Conservation (phyloP, 2,797 vertebrate species). For the Gephyroberyx darwinii region DNA sequence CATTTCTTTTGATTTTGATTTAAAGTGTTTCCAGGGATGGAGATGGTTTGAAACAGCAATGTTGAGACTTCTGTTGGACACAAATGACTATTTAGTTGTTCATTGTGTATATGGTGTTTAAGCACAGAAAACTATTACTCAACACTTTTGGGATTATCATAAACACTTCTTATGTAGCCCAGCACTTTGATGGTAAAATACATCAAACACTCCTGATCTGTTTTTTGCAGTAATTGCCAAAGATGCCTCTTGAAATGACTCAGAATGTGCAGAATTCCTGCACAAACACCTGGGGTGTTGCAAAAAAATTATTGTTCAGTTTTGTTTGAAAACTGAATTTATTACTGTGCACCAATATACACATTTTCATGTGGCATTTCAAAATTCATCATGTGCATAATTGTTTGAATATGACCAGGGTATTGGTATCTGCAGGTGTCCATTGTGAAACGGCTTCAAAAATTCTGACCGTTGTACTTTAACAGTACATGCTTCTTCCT, state of each 20-base stretch:
- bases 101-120: constrained; percentile 1
- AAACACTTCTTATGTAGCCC: neutral
- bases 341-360: neutral
- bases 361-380: neutral
- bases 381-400: neutral
- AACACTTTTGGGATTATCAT: constrained; percentile 19
- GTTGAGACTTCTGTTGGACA: neutral
- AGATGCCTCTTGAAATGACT: constrained; percentile 52
- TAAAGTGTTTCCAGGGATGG: neutral
- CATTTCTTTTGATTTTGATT: neutral
- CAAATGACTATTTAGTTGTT: constrained; percentile 1
- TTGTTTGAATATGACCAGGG: neutral
- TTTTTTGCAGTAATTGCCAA: constrained; percentile 54
- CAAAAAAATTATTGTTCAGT: constrained; percentile 12
- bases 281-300: neutral
- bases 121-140: neutral
- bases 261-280: too few relatives aligned
- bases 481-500: neutral
- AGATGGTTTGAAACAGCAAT: constrained; percentile 21
- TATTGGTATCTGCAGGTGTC: neutral
- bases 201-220: constrained; percentile 13
- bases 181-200: constrained; percentile 3
- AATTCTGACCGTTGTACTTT: neutral
- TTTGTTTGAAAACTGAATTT: constrained; percentile 9
- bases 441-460: constrained; percentile 7